Percentiles rank a stretch among this genome's conserved stretches.
These are phyloP conservation scores for Gambusia yucatana DNA, from an alignment of 2,797 vertebrate species.

Conservation along the genomic window DNA sequence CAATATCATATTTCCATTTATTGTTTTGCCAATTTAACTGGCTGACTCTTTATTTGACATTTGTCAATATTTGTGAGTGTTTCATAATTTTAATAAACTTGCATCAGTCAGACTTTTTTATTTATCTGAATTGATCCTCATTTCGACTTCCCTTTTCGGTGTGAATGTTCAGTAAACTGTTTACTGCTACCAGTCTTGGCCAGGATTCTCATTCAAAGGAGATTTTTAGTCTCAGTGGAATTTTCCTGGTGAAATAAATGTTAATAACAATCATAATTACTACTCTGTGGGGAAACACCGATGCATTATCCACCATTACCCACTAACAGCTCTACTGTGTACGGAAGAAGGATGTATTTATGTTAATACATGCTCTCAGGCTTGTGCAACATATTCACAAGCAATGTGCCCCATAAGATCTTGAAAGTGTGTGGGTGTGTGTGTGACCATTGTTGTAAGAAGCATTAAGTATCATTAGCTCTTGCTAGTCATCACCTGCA, in stretches of 20 bases:
- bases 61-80: not conserved
- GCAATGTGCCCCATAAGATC: conserved; percentile 28
- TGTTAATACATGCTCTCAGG: conserved; percentile 2
- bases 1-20: not conserved
- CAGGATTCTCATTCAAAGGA: no score
- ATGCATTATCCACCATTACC: not conserved
- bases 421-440: conserved; percentile 12
- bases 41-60: not conserved
- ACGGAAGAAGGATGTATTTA: not conserved
- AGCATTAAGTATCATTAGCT: conserved; percentile 72
- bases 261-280: no score
- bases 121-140: not conserved
- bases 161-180: no score
- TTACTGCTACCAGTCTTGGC: no score
- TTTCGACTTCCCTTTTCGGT: no score
- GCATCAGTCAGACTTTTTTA: not conserved
- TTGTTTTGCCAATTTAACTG: not conserved
- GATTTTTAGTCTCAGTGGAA: no score
- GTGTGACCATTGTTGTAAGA: conserved; percentile 34
- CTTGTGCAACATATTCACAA: conserved; percentile 30
- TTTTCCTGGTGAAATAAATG: no score
- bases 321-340: not conserved
- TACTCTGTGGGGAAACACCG: conserved; percentile 9
- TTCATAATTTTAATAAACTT: not conserved
- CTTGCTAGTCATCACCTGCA: conserved; percentile 74